Evolutionary conservation across 2,797 vertebrate species (phyloP).

Genomic region (Gorsachius magnificus): DNA sequence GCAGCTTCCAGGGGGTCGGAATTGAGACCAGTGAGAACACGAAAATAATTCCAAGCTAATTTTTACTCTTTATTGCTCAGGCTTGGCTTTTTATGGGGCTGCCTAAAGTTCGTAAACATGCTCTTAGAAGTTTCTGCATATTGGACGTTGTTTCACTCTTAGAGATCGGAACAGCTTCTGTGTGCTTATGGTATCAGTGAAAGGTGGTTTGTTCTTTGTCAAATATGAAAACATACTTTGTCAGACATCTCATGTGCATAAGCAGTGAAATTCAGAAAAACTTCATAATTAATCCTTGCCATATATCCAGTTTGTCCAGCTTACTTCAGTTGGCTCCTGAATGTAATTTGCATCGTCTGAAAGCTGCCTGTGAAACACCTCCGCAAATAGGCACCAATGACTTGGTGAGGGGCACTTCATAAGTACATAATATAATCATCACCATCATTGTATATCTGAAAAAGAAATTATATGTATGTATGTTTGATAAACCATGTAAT

Average conservation of each 20-base stretch:
- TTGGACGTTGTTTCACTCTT: neutral
- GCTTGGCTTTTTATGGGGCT: neutral
- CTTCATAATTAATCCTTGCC: neutral
- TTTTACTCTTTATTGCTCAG: slow-evolving; percentile 16
- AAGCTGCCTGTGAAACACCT: neutral
- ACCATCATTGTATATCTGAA: neutral
- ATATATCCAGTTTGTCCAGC: neutral
- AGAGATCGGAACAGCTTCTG: neutral
- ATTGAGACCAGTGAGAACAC: slow-evolving; percentile 3
- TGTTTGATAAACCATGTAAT: neutral
- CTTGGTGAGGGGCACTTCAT: neutral
- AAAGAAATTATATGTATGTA: neutral
- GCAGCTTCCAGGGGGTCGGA: neutral
- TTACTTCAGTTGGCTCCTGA: neutral
- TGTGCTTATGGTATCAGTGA: neutral
- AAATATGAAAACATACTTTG: slow-evolving; percentile 14
- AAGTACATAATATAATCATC: neutral
- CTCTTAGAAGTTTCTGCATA: neutral
- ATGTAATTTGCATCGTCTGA: neutral
- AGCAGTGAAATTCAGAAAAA: neutral
- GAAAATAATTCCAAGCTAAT: slow-evolving; percentile 7
- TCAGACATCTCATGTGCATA: neutral
- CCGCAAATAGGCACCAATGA: neutral
- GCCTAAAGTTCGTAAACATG: neutral
- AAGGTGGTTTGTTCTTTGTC: neutral